A percentile compares a stretch with the other conserved stretches of the same genome.
These are phyloP conservation scores for Napeogenes inachia DNA, from an alignment of 2,888 invertebrate species.

Conservation along the genomic window DNA sequence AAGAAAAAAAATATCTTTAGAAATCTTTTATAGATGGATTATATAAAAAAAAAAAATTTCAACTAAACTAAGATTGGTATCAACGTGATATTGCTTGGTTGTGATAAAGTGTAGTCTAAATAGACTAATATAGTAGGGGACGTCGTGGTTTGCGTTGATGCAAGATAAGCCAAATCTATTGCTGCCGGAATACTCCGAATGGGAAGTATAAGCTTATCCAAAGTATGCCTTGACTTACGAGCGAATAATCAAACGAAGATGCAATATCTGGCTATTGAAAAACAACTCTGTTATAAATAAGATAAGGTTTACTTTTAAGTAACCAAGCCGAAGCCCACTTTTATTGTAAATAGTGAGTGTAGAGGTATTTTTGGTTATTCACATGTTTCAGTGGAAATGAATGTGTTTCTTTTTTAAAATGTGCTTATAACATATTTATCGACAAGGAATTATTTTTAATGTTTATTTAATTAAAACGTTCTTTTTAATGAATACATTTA, in stretches of 20 bases:
- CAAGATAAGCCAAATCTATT: constrained; percentile 47
- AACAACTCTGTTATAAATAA: neutral
- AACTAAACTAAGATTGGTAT: too few relatives aligned
- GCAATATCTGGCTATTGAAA: constrained; percentile 13
- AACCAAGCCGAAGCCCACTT: neutral
- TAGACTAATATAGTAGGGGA: constrained; percentile 11
- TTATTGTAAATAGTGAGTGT: constrained; percentile 27
- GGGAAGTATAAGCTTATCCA: constrained; percentile 32
- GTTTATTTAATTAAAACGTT: too few relatives aligned
- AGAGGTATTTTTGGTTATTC: constrained; percentile 27
- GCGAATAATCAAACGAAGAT: constrained; percentile 33
- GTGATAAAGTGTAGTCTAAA: constrained; percentile 11
- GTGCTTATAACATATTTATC: too few relatives aligned
- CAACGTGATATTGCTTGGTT: too few relatives aligned
- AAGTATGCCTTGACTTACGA: constrained; percentile 36
- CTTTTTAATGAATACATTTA: too few relatives aligned
- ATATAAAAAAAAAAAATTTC: too few relatives aligned
- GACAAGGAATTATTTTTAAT: too few relatives aligned
- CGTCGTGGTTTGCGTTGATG: constrained; percentile 42
- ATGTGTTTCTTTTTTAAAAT: neutral
- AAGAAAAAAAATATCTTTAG: too few relatives aligned
- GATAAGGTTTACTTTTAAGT: constrained; percentile 14
- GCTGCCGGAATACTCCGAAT: constrained; percentile 39
- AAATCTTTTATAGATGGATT: too few relatives aligned
- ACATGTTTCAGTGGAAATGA: constrained; percentile 26